These are phyloP conservation scores for Plectrocnemia conspersa DNA, from an alignment of 1,140 invertebrate species.

Conservation along the genomic window DNA sequence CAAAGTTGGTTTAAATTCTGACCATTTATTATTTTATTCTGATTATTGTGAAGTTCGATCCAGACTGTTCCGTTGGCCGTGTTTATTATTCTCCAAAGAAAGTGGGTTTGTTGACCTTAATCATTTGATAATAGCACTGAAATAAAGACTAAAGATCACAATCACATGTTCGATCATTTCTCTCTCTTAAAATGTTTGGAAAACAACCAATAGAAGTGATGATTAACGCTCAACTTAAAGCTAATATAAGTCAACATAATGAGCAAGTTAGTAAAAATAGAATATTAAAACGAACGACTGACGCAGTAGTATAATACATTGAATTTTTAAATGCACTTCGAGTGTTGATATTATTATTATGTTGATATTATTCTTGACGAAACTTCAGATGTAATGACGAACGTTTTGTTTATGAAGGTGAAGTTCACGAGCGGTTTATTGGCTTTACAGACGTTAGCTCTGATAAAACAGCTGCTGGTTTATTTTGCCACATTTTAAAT, in stretches of 20 bases:
- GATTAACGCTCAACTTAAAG: slow-evolving; percentile 1
- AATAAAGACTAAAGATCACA: slow-evolving; percentile 1
- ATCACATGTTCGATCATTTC: slow-evolving; percentile 4
- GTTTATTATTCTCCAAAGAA: slow-evolving; percentile 14
- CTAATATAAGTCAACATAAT: neutral
- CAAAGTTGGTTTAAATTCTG: no score
- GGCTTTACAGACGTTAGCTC: no score
- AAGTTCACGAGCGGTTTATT: no score
- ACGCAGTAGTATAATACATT: neutral
- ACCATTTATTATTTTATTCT: no score
- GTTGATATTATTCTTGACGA: no score
- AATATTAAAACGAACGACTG: neutral
- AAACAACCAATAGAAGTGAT: slow-evolving; percentile 1
- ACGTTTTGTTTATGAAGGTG: no score
- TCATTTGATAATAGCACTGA: slow-evolving; percentile 3
- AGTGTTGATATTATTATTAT: no score
- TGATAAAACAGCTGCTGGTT: no score
- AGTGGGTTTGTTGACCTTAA: slow-evolving; percentile 8
- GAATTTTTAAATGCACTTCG: no score
- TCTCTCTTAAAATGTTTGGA: slow-evolving; percentile 3
- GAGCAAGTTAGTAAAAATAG: neutral
- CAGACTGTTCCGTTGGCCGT: slow-evolving; percentile 7
- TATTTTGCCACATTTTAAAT: no score
- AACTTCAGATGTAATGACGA: no score
- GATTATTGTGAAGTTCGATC: slow-evolving; percentile 9